Conservation (phyloP, 2,797 vertebrate genomes). For the Microcaecilia unicolor region DNA sequence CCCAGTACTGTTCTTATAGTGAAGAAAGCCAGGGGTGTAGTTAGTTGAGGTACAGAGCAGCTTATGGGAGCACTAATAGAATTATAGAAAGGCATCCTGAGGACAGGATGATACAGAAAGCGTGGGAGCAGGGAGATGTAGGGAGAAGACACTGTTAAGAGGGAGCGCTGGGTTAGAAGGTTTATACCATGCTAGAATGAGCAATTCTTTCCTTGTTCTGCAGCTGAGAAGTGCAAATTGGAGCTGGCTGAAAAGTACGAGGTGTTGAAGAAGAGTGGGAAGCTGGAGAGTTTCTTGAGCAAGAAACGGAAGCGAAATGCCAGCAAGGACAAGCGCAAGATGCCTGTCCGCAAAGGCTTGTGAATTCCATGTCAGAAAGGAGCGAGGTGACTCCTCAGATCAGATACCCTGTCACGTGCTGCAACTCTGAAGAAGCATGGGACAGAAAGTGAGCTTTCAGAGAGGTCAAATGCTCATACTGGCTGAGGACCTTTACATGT, state of each 20-base stretch:
- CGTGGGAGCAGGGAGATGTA: background rate
- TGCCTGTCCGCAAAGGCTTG: slow-evolving; percentile 58
- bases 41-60: too few relatives aligned
- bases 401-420: too few relatives aligned
- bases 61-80: too few relatives aligned
- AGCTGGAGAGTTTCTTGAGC: slow-evolving; percentile 82
- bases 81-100: too few relatives aligned
- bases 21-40: too few relatives aligned
- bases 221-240: slow-evolving; percentile 79
- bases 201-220: background rate
- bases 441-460: background rate
- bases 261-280: slow-evolving; percentile 80
- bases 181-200: background rate
- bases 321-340: slow-evolving; percentile 73
- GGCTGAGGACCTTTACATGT: too few relatives aligned
- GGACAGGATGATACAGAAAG: background rate
- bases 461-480: too few relatives aligned
- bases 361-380: too few relatives aligned
- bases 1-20: too few relatives aligned
- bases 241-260: slow-evolving; percentile 77
- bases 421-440: too few relatives aligned
- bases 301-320: slow-evolving; percentile 91
- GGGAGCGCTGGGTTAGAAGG: too few relatives aligned
- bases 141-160: background rate
- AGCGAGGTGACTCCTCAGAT: background rate